These are phyloP conservation scores for Mormyrops attenuatus DNA, from an alignment of 2,797 vertebrate genomes.

Conservation along the genomic window DNA sequence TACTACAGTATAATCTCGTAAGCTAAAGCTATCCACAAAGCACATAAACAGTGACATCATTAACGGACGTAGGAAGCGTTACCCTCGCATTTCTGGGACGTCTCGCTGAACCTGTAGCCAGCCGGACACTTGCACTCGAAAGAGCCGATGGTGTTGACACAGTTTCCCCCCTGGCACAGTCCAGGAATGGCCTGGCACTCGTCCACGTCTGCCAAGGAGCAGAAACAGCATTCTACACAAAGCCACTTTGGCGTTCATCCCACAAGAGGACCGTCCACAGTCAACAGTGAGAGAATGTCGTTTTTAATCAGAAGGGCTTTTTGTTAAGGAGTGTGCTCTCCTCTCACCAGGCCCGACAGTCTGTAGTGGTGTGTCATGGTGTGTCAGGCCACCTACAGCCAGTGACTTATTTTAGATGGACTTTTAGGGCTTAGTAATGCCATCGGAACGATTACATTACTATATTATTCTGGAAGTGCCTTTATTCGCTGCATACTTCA, in stretches of 20 bases:
- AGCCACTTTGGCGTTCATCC: slow-evolving; percentile 18
- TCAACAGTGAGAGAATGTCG: neutral
- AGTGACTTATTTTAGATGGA: neutral
- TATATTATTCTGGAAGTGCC: neutral
- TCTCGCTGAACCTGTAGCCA: slow-evolving; percentile 94
- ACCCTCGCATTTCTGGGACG: slow-evolving; percentile 97
- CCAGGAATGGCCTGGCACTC: slow-evolving; percentile 99
- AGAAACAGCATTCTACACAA: slow-evolving; percentile 43
- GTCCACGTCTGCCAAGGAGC: slow-evolving; percentile 78
- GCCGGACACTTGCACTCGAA: slow-evolving; percentile 98
- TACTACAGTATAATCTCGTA: neutral
- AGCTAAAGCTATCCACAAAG: neutral
- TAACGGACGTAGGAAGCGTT: slow-evolving; percentile 43
- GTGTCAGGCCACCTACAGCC: neutral
- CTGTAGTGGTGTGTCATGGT: neutral
- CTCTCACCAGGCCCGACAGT: neutral
- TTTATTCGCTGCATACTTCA: neutral
- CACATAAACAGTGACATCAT: neutral
- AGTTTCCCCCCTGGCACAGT: slow-evolving; percentile 95
- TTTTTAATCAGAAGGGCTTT: neutral
- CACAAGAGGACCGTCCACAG: neutral
- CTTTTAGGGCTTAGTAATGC: neutral
- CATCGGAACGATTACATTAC: neutral
- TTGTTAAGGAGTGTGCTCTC: neutral
- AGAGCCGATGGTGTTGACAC: slow-evolving; percentile 97